These are phyloP conservation scores for Azorinus chamasolen DNA, from an alignment of 2,888 invertebrate species.

Conservation along the genomic window DNA sequence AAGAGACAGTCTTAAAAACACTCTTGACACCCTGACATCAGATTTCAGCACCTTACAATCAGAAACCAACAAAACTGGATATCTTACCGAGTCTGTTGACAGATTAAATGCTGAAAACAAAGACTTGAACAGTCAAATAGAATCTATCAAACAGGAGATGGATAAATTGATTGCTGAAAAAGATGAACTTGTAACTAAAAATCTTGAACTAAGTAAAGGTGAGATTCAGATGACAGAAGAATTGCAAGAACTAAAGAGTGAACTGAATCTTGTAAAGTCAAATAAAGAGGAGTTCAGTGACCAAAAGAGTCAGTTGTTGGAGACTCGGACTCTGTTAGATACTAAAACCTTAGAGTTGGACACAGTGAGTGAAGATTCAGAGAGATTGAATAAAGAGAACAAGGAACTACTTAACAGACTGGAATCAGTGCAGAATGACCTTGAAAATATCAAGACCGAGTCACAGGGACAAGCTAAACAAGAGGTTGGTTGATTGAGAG, in stretches of 20 bases:
- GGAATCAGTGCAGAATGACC: conserved; percentile 66
- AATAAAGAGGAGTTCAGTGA: conserved; percentile 59
- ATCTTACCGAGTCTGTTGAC: conserved; percentile 74
- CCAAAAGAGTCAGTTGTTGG: conserved; percentile 58
- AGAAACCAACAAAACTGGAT: conserved; percentile 65
- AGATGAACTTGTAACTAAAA: conserved; percentile 74
- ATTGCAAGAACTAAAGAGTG: conserved; percentile 64
- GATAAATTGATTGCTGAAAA: conserved; percentile 68
- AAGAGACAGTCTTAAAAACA: conserved; percentile 68
- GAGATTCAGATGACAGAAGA: conserved; percentile 75
- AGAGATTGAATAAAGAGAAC: conserved; percentile 75
- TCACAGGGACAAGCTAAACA: conserved; percentile 76
- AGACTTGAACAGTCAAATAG: conserved; percentile 63
- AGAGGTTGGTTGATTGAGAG: conserved; percentile 64
- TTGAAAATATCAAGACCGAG: conserved; percentile 65
- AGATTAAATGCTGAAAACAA: conserved; percentile 74
- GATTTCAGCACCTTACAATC: conserved; percentile 72
- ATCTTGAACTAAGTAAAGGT: conserved; percentile 67
- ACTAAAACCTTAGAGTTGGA: conserved; percentile 62
- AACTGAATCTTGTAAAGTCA: conserved; percentile 64
- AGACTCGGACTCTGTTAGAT: conserved; percentile 66
- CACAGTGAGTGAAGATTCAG: conserved; percentile 61
- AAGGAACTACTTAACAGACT: conserved; percentile 74
- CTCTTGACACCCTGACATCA: conserved; percentile 65
- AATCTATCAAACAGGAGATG: conserved; percentile 65